These are phyloP conservation scores for Diachrysia chrysitis DNA, from an alignment of 2,888 invertebrate genomes.

Conservation along the genomic window DNA sequence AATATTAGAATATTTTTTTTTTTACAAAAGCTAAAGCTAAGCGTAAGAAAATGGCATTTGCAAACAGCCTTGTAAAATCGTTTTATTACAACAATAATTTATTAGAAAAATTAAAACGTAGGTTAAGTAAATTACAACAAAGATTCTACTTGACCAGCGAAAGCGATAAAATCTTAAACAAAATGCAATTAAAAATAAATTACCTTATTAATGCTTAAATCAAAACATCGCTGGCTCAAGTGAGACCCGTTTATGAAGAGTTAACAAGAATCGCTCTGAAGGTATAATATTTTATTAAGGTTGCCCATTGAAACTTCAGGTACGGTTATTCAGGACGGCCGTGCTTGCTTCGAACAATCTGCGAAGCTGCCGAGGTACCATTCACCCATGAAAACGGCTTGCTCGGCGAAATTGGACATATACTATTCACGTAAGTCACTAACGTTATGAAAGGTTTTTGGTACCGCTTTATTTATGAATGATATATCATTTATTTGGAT, in stretches of 20 bases:
- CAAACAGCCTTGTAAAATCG: background rate
- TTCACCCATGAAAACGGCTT: slow-evolving; percentile 92
- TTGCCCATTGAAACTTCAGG: slow-evolving; percentile 78
- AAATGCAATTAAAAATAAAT: slow-evolving; percentile 11
- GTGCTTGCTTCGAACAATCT: slow-evolving; percentile 93
- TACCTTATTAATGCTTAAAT: slow-evolving; percentile 23
- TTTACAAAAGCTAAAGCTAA: no score
- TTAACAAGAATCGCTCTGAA: slow-evolving; percentile 60
- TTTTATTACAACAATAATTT: background rate
- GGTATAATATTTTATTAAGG: slow-evolving; percentile 67
- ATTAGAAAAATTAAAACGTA: background rate
- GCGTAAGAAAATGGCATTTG: background rate
- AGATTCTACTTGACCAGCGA: slow-evolving; percentile 6
- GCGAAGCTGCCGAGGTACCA: slow-evolving; percentile 92
- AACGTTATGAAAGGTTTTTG: slow-evolving; percentile 56
- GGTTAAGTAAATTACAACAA: slow-evolving; percentile 21
- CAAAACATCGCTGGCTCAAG: slow-evolving; percentile 47
- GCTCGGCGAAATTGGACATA: slow-evolving; percentile 93
- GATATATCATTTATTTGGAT: slow-evolving; percentile 54
- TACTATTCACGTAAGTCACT: slow-evolving; percentile 91
- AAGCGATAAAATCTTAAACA: background rate
- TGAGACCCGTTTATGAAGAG: slow-evolving; percentile 50
- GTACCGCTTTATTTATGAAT: slow-evolving; percentile 56
- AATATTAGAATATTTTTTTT: no score
- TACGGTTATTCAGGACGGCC: slow-evolving; percentile 91